Evolutionary conservation across 2,113 vertebrate genomes (phyloP).

Genomic region (Sylvicapra grimmia): DNA sequence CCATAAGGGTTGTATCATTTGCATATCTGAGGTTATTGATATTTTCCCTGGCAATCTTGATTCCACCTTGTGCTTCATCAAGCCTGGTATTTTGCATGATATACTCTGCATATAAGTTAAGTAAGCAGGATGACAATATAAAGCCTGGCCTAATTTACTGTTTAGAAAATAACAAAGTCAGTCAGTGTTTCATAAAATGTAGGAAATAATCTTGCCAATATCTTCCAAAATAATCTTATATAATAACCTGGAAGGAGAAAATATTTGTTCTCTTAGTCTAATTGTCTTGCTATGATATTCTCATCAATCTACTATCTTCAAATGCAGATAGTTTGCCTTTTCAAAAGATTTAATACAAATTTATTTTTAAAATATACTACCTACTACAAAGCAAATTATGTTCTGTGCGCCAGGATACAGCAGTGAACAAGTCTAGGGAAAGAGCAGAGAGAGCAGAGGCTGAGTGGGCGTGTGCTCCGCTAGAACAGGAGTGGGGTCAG

Average conservation of each 20-base stretch:
- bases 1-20: background rate
- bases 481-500: background rate
- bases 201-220: background rate
- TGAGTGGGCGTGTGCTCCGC: fast-evolving
- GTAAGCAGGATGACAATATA: background rate
- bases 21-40: background rate
- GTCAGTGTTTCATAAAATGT: background rate
- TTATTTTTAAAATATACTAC: background rate
- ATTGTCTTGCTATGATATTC: constrained; percentile 61
- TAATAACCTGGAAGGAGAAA: constrained; percentile 63
- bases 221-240: background rate
- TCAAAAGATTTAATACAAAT: constrained; percentile 75
- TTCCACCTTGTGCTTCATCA: background rate
- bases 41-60: background rate
- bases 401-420: background rate
- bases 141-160: background rate
- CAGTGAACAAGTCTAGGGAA: background rate
- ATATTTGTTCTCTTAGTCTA: constrained; percentile 73
- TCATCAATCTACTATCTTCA: constrained; percentile 86
- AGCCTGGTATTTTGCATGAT: background rate
- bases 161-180: background rate
- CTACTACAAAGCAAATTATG: background rate
- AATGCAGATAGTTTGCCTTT: constrained; percentile 86
- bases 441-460: background rate
- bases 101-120: background rate